Conservation (phyloP, 2,888 invertebrate genomes). For the Lasius platythorax region DNA sequence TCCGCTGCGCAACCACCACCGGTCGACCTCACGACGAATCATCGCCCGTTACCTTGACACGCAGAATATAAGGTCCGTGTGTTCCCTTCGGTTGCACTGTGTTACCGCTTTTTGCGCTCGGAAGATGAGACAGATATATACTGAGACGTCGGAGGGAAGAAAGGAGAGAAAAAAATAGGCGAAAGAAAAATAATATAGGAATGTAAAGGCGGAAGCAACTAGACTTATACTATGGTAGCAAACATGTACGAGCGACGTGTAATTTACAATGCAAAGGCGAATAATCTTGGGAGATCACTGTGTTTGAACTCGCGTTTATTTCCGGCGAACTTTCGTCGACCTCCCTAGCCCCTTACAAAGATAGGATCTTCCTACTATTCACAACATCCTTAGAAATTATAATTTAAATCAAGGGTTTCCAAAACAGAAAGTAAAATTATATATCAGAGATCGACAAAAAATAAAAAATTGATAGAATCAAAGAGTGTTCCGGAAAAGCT, state of each 20-base stretch:
- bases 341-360: neutral
- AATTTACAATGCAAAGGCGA: neutral
- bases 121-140: neutral
- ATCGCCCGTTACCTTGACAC: conserved; percentile 8
- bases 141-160: neutral
- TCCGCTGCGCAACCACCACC: conserved; percentile 72
- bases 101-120: neutral
- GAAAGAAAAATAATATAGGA: no score
- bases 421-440: neutral
- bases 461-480: neutral
- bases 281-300: neutral
- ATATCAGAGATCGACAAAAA: neutral
- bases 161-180: no score
- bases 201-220: neutral
- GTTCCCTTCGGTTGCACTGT: neutral
- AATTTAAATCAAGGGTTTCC: neutral
- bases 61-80: conserved; percentile 20
- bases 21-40: conserved; percentile 54
- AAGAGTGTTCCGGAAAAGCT: neutral
- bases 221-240: neutral
- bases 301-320: neutral
- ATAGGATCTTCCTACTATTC: neutral
- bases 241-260: neutral
- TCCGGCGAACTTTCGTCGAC: no score
- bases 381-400: neutral